Conservation (phyloP, 2,797 vertebrate species). For the Pangasius larnaudii region DNA sequence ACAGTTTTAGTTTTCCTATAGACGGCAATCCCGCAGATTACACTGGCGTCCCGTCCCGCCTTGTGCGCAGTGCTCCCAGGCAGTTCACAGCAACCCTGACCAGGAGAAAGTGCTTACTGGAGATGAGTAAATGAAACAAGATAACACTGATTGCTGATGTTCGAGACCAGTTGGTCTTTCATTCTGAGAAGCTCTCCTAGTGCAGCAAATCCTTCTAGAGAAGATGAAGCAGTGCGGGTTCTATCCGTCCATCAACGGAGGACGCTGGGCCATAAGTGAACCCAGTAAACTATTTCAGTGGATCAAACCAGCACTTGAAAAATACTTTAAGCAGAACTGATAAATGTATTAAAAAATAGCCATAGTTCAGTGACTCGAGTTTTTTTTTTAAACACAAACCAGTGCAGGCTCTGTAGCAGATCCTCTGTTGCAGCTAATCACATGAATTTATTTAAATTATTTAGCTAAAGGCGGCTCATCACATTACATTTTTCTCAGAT, state of each 20-base stretch:
- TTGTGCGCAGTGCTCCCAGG: not conserved
- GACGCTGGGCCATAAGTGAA: not conserved
- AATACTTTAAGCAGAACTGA: not conserved
- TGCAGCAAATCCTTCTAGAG: constrained; percentile 2
- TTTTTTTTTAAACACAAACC: not conserved
- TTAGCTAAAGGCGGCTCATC: not conserved
- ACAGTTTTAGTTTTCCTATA: not conserved
- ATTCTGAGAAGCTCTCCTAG: constrained; percentile 1
- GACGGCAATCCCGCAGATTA: not conserved
- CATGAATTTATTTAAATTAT: not conserved
- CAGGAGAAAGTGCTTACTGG: not conserved
- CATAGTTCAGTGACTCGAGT: not conserved
- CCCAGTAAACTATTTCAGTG: not conserved
- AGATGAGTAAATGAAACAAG: constrained; percentile 3
- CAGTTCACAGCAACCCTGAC: constrained; percentile 2
- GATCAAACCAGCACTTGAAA: not conserved
- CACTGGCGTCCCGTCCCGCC: too few species aligned
- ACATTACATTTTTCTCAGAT: not conserved
- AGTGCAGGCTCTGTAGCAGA: not conserved
- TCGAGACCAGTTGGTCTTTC: constrained; percentile 9
- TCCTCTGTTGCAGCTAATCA: not conserved
- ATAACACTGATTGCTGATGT: not conserved
- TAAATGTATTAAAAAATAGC: not conserved
- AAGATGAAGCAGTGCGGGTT: not conserved
- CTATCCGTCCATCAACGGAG: not conserved